Percentiles rank a stretch among this genome's conserved stretches.
Conservation (phyloP, 2,797 vertebrate genomes). For the Rhabdophis nuchalis region DNA sequence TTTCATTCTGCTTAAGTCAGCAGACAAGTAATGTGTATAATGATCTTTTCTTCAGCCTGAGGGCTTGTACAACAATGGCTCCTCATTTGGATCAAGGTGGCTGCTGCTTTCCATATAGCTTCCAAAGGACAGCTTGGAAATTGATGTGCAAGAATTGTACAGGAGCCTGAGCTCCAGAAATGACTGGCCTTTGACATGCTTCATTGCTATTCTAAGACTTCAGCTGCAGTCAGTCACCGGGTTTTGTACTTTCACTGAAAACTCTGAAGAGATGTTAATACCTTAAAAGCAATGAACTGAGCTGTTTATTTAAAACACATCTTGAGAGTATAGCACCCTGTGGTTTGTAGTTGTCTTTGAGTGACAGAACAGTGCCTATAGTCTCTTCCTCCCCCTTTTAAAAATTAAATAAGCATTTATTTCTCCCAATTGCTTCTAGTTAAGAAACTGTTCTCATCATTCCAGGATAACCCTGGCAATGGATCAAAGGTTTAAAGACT, state of each 20-base stretch:
- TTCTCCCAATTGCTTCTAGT: neutral
- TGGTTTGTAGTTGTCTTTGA: slow-evolving; percentile 19
- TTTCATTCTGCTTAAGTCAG: slow-evolving; percentile 44
- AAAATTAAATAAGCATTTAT: slow-evolving; percentile 29
- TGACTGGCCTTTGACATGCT: slow-evolving; percentile 32
- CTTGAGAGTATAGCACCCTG: neutral
- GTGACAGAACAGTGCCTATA: slow-evolving; percentile 1
- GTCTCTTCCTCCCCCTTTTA: slow-evolving; percentile 34
- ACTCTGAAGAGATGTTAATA: slow-evolving; percentile 26
- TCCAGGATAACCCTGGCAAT: slow-evolving; percentile 12
- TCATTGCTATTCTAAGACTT: slow-evolving; percentile 38
- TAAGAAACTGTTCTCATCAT: slow-evolving; percentile 20
- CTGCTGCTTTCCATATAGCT: slow-evolving; percentile 29
- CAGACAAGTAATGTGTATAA: slow-evolving; percentile 30
- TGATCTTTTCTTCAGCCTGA: slow-evolving; percentile 46
- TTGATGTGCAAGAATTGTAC: slow-evolving; percentile 34
- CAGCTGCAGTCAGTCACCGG: slow-evolving; percentile 35
- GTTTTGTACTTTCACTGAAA: slow-evolving; percentile 10
- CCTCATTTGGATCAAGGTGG: slow-evolving; percentile 31
- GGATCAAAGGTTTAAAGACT: slow-evolving; percentile 28
- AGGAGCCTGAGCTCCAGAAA: slow-evolving; percentile 44
- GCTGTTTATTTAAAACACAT: slow-evolving; percentile 20
- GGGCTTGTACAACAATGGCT: slow-evolving; percentile 41
- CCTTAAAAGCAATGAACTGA: slow-evolving; percentile 13
- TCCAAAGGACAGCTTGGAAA: slow-evolving; percentile 43